These are phyloP conservation scores for Episyrphus balteatus DNA, from an alignment of 1,140 invertebrate species.

Conservation along the genomic window DNA sequence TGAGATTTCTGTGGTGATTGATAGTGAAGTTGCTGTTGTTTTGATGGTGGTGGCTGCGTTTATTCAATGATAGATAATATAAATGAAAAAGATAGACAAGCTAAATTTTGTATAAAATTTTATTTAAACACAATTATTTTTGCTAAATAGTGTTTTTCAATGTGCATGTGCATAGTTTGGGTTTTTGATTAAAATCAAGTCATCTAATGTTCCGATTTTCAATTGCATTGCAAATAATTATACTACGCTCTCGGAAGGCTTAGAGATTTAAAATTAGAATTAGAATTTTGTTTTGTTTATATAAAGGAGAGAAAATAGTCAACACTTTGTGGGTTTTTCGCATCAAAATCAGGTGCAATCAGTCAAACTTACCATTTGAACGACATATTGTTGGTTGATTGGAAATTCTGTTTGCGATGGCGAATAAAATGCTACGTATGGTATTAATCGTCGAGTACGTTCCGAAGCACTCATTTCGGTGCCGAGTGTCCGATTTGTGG, in stretches of 20 bases:
- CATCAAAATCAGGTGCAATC: neutral
- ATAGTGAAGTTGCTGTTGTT: conserved; percentile 6
- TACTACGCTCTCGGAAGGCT: too few relatives aligned
- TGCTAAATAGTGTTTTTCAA: too few relatives aligned
- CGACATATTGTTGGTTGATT: conserved; percentile 32
- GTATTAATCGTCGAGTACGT: conserved; percentile 61
- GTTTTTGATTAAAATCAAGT: too few relatives aligned
- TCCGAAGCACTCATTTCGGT: conserved; percentile 30
- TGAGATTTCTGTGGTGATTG: conserved; percentile 3
- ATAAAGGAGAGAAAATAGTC: too few relatives aligned
- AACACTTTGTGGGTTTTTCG: neutral
- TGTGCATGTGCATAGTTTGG: too few relatives aligned
- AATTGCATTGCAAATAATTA: too few relatives aligned
- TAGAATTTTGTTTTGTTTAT: too few relatives aligned
- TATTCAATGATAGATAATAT: neutral
- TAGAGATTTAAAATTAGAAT: too few relatives aligned
- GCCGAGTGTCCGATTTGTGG: conserved; percentile 6
- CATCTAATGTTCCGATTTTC: too few relatives aligned
- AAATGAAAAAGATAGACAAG: neutral
- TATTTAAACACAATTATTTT: too few relatives aligned
- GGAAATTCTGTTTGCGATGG: conserved; percentile 46
- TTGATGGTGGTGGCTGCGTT: neutral
- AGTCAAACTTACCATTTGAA: conserved; percentile 13
- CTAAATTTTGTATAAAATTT: too few relatives aligned
- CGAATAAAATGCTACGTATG: conserved; percentile 70